Evolutionary conservation across 2,113 vertebrate species (phyloP).

Genomic region (Egretta garzetta): DNA sequence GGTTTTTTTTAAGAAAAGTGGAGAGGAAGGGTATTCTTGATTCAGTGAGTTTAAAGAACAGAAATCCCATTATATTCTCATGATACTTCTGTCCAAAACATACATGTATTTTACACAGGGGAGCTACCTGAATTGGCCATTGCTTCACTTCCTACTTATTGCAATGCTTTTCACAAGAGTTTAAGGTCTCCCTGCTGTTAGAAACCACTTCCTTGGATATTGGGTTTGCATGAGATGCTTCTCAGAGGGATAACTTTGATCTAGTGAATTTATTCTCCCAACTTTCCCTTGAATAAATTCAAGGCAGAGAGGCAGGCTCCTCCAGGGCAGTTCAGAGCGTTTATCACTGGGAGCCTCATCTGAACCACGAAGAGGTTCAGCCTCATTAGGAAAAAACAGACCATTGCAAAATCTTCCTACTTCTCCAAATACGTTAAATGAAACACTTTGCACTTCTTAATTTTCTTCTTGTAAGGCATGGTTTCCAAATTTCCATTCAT

Average conservation of each 20-base stretch:
- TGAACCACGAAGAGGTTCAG: neutral
- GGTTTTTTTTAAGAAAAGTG: neutral
- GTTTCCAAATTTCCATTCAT: neutral
- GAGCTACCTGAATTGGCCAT: neutral
- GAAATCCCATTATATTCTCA: neutral
- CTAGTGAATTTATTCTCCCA: neutral
- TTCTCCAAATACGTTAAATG: neutral
- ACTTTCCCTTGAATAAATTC: neutral
- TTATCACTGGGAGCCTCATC: neutral
- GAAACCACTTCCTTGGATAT: neutral
- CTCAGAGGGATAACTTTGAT: neutral
- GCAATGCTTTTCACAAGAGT: neutral
- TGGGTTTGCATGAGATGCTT: neutral
- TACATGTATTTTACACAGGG: neutral
- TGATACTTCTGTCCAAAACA: neutral
- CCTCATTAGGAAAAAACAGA: neutral
- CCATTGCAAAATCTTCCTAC: neutral
- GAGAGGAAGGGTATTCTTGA: neutral
- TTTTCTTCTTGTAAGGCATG: neutral
- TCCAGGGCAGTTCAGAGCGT: neutral
- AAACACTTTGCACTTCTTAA: neutral
- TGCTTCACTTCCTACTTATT: neutral
- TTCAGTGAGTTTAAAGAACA: neutral
- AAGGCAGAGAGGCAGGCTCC: neutral
- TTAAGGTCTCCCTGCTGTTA: neutral